Evolutionary conservation across 2,113 vertebrate species (phyloP).

Genomic region (Chaetodon trifascialis): DNA sequence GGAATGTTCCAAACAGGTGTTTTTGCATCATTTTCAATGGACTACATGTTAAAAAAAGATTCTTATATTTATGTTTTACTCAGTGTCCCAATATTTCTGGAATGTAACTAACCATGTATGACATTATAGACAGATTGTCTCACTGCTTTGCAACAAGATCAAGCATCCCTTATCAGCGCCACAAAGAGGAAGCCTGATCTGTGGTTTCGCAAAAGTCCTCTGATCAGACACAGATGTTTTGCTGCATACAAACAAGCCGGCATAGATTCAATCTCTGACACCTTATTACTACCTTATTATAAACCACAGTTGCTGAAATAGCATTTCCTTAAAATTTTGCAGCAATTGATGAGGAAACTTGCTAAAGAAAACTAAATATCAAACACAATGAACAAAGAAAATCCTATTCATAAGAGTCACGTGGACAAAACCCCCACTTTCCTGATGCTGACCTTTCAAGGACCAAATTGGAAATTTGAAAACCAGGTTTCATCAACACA

Average conservation of each 20-base stretch:
- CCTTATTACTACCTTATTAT: too few relatives aligned
- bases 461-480: neutral
- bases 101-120: neutral
- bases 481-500: neutral
- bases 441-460: neutral
- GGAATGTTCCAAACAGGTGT: too few relatives aligned
- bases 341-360: neutral
- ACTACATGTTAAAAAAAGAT: too few relatives aligned
- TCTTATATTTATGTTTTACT: too few relatives aligned
- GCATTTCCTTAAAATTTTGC: neutral
- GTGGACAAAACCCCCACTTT: neutral
- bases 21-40: too few relatives aligned
- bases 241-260: neutral
- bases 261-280: neutral
- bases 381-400: neutral
- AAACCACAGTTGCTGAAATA: neutral
- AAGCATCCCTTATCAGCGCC: neutral
- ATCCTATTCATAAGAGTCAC: neutral
- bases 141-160: neutral
- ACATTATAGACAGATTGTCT: neutral
- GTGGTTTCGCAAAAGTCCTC: neutral
- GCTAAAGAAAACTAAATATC: neutral
- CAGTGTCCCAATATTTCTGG: too few relatives aligned
- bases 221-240: neutral
- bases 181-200: constrained; percentile 10